phyloP scores from a whole-genome alignment of 2,113 vertebrate genomes.

The Hystrix cristata region DNA sequence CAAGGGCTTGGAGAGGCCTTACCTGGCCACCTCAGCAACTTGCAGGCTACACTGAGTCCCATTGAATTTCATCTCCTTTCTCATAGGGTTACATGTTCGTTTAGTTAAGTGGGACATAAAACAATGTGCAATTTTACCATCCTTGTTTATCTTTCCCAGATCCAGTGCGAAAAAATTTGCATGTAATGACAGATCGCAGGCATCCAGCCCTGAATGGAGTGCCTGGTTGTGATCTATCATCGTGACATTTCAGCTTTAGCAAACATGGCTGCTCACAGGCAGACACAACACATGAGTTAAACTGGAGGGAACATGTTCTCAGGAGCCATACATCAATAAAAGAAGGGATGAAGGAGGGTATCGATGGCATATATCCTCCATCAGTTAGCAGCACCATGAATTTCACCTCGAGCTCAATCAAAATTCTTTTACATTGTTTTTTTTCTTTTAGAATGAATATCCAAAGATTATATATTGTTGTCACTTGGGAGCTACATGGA shows the following conservation, averaged over 20 bases:
- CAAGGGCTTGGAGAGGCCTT: not conserved
- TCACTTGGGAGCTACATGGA: slow-evolving; percentile 56
- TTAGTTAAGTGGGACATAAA: slow-evolving; percentile 52
- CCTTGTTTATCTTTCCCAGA: slow-evolving; percentile 59
- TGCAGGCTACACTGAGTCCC: not conserved
- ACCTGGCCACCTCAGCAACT: not conserved
- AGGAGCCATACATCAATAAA: slow-evolving; percentile 42
- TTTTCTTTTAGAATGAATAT: slow-evolving; percentile 59
- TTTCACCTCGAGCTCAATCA: slow-evolving; percentile 6
- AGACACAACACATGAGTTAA: not conserved
- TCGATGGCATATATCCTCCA: not conserved
- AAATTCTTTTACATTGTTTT: slow-evolving; percentile 4
- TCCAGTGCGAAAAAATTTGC: slow-evolving; percentile 44
- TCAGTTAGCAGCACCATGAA: not conserved
- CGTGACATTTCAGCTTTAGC: slow-evolving; percentile 64
- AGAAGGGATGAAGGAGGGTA: not conserved
- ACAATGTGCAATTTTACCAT: slow-evolving; percentile 31
- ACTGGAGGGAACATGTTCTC: not conserved
- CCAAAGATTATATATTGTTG: slow-evolving; percentile 60
- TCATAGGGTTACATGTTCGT: not conserved
- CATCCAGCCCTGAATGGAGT: slow-evolving; percentile 45
- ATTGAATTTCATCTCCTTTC: not conserved
- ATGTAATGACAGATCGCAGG: slow-evolving; percentile 63
- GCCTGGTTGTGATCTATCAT: slow-evolving; percentile 68
- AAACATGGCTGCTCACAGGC: slow-evolving; percentile 55